Evolutionary conservation across 2,113 vertebrate genomes (phyloP).

Genomic region (Nanorana parkeri): DNA sequence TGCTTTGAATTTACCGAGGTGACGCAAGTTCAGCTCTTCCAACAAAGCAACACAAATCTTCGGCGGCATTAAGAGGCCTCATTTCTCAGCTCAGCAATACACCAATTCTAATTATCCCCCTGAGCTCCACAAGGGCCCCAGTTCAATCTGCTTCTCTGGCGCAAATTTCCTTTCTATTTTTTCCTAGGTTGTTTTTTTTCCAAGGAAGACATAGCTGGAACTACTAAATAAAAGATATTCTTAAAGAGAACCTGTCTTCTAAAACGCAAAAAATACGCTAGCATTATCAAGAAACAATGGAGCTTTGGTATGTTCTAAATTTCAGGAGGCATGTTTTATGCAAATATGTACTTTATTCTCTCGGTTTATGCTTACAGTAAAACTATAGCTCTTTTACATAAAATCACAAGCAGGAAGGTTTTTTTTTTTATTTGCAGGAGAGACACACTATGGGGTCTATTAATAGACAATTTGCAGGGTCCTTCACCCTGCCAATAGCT

Average conservation of each 20-base stretch:
- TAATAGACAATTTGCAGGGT: too few species aligned
- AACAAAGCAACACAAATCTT: not conserved
- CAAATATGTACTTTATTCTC: too few species aligned
- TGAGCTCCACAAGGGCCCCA: not conserved
- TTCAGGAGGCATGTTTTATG: too few species aligned
- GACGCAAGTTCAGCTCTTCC: not conserved
- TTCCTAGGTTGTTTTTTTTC: not conserved
- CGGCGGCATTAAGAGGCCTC: not conserved
- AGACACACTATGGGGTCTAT: too few species aligned
- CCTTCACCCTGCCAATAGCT: too few species aligned
- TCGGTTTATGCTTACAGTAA: too few species aligned
- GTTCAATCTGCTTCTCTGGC: not conserved
- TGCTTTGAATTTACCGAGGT: not conserved
- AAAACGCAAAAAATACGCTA: too few species aligned
- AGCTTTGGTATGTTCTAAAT: too few species aligned
- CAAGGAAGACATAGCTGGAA: not conserved
- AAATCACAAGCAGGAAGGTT: too few species aligned
- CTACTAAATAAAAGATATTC: not conserved
- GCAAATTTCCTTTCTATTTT: not conserved
- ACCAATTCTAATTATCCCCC: not conserved
- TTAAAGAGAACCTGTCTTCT: not conserved
- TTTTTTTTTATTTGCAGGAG: too few species aligned
- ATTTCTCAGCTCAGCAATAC: conserved; percentile 1
- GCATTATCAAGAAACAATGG: too few species aligned
- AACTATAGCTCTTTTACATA: too few species aligned